Percentiles rank a stretch among this genome's conserved stretches.
These are phyloP conservation scores for Rotaria macrura DNA, from an alignment of 2,888 invertebrate genomes.

Conservation along the genomic window DNA sequence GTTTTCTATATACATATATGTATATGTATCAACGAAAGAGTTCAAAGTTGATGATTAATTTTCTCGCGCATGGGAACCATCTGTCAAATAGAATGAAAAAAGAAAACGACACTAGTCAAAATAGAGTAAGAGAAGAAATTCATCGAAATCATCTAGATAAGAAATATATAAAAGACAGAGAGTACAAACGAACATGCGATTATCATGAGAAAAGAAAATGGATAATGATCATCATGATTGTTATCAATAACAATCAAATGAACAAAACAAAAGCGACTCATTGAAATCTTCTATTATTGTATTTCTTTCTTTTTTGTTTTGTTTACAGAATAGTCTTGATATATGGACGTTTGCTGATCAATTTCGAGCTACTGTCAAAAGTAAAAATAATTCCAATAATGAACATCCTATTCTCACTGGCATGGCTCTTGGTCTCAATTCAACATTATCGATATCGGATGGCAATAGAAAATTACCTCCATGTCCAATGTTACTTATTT, in stretches of 20 bases:
- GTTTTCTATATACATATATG: too few relatives aligned
- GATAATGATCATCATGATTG: neutral
- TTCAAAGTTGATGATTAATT: neutral
- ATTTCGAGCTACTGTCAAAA: neutral
- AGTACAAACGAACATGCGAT: neutral
- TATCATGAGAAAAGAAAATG: neutral
- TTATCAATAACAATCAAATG: neutral
- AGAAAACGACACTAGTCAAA: neutral
- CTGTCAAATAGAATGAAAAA: neutral
- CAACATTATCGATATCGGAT: neutral
- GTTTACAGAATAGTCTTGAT: neutral
- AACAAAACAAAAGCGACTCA: neutral
- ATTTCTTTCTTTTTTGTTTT: neutral
- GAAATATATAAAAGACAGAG: neutral
- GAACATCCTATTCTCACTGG: neutral
- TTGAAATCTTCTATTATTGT: neutral
- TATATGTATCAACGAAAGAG: neutral
- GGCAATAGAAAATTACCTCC: neutral
- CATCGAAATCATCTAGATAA: neutral
- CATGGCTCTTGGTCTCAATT: neutral
- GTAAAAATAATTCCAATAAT: neutral
- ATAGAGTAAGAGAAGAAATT: neutral
- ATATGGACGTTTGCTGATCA: neutral
- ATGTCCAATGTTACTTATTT: neutral
- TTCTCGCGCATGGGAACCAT: constrained; percentile 4